phyloP scores from a whole-genome alignment of 2,888 invertebrate genomes.

The Chrysodeixis includens region DNA sequence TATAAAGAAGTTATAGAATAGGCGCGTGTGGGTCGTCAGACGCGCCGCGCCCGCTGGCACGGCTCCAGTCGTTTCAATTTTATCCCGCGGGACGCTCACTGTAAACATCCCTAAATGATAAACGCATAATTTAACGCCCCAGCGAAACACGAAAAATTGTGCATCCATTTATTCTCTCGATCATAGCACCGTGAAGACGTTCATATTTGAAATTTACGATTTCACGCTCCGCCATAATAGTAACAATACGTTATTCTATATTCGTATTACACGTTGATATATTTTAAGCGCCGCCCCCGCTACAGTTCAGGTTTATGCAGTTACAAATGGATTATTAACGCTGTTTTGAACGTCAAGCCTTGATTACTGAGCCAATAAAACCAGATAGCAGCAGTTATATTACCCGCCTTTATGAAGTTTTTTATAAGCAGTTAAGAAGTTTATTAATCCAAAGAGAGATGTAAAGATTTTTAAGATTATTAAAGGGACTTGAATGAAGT shows the following conservation, averaged over 20 bases:
- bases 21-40: slow-evolving; percentile 42
- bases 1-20: slow-evolving; percentile 33
- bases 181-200: slow-evolving; percentile 79
- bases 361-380: slow-evolving; percentile 76
- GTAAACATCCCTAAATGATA: slow-evolving; percentile 88
- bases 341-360: slow-evolving; percentile 70
- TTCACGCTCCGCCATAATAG: slow-evolving; percentile 64
- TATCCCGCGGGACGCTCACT: slow-evolving; percentile 80
- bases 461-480: slow-evolving; percentile 67
- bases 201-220: slow-evolving; percentile 77
- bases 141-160: slow-evolving; percentile 83
- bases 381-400: slow-evolving; percentile 71
- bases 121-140: slow-evolving; percentile 87
- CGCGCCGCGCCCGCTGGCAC: slow-evolving; percentile 71
- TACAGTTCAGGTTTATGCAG: slow-evolving; percentile 56
- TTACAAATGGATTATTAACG: slow-evolving; percentile 70
- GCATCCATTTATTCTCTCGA: slow-evolving; percentile 81
- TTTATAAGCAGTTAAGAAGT: slow-evolving; percentile 72
- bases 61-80: slow-evolving; percentile 88
- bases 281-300: slow-evolving; percentile 43
- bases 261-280: slow-evolving; percentile 52
- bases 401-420: slow-evolving; percentile 72
- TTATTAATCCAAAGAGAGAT: slow-evolving; percentile 70
- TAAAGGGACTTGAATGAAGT: slow-evolving; percentile 56
- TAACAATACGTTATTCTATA: slow-evolving; percentile 53